Conservation (phyloP, 2,797 vertebrate species). For the Falco novaeseelandiae region DNA sequence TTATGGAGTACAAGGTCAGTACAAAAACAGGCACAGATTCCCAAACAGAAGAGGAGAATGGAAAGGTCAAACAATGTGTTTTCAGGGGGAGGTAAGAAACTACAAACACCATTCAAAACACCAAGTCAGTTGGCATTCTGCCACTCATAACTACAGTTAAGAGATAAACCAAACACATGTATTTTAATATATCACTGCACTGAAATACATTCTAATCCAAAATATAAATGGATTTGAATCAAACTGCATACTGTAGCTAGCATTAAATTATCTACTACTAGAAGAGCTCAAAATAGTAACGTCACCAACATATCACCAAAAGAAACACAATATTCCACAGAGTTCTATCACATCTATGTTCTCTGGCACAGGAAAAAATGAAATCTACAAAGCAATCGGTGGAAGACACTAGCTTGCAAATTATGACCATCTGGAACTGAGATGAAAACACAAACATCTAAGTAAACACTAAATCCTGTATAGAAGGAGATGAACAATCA, state of each 20-base stretch:
- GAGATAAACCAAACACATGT: neutral
- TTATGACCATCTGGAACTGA: neutral
- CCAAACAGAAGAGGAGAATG: neutral
- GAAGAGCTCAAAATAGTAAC: neutral
- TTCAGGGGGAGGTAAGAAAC: neutral
- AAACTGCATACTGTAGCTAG: neutral
- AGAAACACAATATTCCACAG: neutral
- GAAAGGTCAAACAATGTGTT: neutral
- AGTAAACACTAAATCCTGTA: neutral
- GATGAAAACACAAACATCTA: neutral
- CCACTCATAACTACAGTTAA: neutral
- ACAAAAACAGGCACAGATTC: neutral
- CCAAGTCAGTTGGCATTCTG: neutral
- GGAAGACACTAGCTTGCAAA: neutral
- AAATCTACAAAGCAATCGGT: neutral
- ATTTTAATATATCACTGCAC: neutral
- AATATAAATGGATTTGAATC: neutral
- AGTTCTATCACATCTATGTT: neutral
- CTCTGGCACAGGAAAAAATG: neutral
- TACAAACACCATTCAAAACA: neutral
- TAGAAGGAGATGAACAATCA: neutral
- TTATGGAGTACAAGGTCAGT: neutral
- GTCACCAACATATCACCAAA: neutral
- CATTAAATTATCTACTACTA: neutral
- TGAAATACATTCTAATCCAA: neutral